phyloP scores from a whole-genome alignment of 2,888 invertebrate genomes.

The Diabrotica balteata region DNA sequence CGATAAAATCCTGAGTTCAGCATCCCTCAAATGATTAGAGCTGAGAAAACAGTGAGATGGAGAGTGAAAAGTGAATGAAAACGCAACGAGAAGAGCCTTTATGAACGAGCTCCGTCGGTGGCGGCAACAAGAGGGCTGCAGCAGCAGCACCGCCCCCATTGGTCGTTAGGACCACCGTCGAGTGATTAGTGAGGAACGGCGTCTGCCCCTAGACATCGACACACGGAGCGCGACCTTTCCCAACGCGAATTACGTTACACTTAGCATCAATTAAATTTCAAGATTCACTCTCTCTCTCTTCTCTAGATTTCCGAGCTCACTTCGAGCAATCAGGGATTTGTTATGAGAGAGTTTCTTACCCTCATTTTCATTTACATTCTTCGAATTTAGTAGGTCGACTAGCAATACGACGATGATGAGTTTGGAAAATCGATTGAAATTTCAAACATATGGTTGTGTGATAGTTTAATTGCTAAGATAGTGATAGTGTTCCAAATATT shows the following conservation, averaged over 20 bases:
- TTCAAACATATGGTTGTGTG: no score
- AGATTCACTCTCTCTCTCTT: slow-evolving; percentile 19
- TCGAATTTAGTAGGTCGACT: slow-evolving; percentile 14
- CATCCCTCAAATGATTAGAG: slow-evolving; percentile 18
- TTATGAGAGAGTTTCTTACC: slow-evolving; percentile 19
- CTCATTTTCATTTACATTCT: slow-evolving; percentile 21
- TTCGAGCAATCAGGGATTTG: slow-evolving; percentile 24
- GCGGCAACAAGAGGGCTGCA: slow-evolving; percentile 36
- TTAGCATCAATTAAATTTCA: slow-evolving; percentile 47
- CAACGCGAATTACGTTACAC: slow-evolving; percentile 52
- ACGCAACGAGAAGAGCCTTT: slow-evolving; percentile 14
- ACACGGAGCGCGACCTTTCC: slow-evolving; percentile 48
- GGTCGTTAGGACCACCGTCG: slow-evolving; percentile 44
- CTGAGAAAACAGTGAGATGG: slow-evolving; percentile 5
- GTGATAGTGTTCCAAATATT: no score
- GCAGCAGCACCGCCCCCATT: slow-evolving; percentile 49
- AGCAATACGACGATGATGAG: not conserved
- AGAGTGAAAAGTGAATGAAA: slow-evolving; percentile 25
- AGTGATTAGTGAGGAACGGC: slow-evolving; percentile 45
- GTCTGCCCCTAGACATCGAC: slow-evolving; percentile 29
- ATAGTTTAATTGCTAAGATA: no score
- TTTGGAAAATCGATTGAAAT: not conserved
- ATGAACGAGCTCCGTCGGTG: slow-evolving; percentile 19
- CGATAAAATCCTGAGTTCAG: not conserved
- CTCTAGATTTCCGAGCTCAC: slow-evolving; percentile 9